Evolutionary conservation across 2,888 invertebrate species (phyloP).

Genomic region (Synanthedon vespiformis): DNA sequence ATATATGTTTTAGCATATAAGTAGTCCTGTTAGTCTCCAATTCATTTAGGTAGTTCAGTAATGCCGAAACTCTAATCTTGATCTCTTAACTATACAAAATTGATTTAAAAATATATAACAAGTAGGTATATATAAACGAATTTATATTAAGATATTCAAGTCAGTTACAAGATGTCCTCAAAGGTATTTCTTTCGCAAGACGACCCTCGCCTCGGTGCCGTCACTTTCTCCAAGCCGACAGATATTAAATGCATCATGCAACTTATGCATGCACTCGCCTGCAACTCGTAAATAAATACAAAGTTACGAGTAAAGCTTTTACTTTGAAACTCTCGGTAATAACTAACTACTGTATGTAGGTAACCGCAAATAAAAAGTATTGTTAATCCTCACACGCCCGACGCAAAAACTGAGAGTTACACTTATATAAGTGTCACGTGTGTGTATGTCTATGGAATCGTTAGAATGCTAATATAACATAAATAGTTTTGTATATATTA

Average conservation of each 20-base stretch:
- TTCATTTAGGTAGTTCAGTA: no score
- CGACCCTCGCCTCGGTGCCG: slow-evolving; percentile 41
- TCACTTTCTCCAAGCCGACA: slow-evolving; percentile 49
- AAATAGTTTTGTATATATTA: no score
- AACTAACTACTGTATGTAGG: not conserved
- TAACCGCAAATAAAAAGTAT: not conserved
- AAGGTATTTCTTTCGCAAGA: slow-evolving; percentile 43
- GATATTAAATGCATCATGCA: slow-evolving; percentile 31
- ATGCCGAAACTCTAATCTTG: no score
- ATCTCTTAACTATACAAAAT: not conserved
- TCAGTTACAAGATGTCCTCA: slow-evolving; percentile 18
- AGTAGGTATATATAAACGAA: slow-evolving; percentile 1
- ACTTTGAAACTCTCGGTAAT: no score
- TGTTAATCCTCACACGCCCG: not conserved
- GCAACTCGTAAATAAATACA: no score
- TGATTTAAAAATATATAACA: not conserved
- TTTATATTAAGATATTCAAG: slow-evolving; percentile 18
- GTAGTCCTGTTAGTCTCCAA: no score
- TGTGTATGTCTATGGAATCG: no score
- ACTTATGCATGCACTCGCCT: slow-evolving; percentile 14
- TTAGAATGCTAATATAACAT: no score
- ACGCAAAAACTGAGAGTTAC: no score
- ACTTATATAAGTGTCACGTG: no score
- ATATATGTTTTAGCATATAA: no score
- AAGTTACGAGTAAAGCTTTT: no score